Base-by-base conservation (phyloP, 2,888 invertebrate genomes). In the Mythimna lalbum region DNA sequence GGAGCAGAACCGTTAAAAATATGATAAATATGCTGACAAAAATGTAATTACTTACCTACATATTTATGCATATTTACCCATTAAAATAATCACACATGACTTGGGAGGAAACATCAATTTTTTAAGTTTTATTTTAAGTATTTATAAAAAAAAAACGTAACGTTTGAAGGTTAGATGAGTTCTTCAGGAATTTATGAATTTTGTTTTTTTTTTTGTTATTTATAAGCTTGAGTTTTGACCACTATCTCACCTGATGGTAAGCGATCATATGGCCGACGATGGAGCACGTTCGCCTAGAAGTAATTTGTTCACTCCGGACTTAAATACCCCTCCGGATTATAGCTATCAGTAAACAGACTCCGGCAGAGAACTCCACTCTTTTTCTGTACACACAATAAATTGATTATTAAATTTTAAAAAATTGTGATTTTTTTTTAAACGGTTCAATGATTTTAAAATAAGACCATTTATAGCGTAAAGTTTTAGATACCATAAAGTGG, bases 1-100 rank as follows among this genome's bases (percentile, higher is more conserved):
- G 12, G 17, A 17, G 36, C 0, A 49, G 43, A 39, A 57, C 17
- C 1, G 60, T n/a, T 33, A 55, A 47, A 61, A 47, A 10, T 50
- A 55, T 69, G 62, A 66, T 61, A 61, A 60, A 66, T 74, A 27
- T 61, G 23, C 52, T 69, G 43, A 52, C 50, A 64, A 77, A n/a
- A 61, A 63, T 21, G 21, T 76, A 63, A 73, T 63, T 43, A 43
- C 39, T 63, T 43, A 43, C 39, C 14, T 36, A 36, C 9, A 10
- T 39, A 39, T 73, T 66, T 47, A 36, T 60, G 19, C 47, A n/a
- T 33, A n/a, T 14, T 4, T 33, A n/a, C 1, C 10, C 31, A 47
- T 59, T 52, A 57, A 12, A 63, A 76, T 47, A 57, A 64, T 21
- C 39, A 59, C 5, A 19, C 5, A 14, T 49, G 21, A 36, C 76